These are phyloP conservation scores for Drosophila pseudoobscura DNA, from an alignment of 1,140 invertebrate genomes.

Conservation along the genomic window DNA sequence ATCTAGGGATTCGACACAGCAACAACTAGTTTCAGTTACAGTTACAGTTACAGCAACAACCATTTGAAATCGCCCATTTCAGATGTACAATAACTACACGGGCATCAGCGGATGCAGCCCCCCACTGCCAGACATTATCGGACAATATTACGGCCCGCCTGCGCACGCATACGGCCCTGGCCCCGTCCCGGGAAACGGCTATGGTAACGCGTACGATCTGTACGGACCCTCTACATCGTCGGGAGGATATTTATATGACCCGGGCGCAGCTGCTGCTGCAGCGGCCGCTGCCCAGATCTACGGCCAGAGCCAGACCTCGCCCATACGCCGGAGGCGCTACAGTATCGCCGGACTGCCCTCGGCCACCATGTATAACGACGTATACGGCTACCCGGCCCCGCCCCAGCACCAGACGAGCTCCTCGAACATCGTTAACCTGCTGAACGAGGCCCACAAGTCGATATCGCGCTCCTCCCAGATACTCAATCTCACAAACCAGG, in stretches of 20 bases:
- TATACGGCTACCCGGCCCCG: conserved; percentile 74
- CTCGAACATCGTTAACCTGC: conserved; percentile 79
- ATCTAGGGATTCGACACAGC: conserved; percentile 37
- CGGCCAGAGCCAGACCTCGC: conserved; percentile 64
- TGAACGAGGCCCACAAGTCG: conserved; percentile 83
- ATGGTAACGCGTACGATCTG: conserved; percentile 59
- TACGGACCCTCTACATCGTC: conserved; percentile 61
- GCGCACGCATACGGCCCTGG: conserved; percentile 12
- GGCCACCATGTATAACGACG: conserved; percentile 80
- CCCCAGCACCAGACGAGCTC: conserved; percentile 78
- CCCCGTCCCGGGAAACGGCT: conserved; percentile 36
- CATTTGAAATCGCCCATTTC: conserved; percentile 83
- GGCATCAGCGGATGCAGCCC: conserved; percentile 76
- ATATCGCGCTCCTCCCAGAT: conserved; percentile 83
- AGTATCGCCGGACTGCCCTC: conserved; percentile 82
- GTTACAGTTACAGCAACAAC: conserved; percentile 59
- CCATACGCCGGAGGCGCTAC: conserved; percentile 77
- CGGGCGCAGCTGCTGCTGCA: conserved; percentile 47
- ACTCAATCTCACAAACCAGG: conserved; percentile 75
- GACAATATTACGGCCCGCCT: conserved; percentile 72
- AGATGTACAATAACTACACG: conserved; percentile 83
- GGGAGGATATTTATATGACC: conserved; percentile 45
- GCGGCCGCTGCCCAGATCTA: conserved; percentile 53
- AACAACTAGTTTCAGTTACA: conserved; percentile 40
- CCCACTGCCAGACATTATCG: conserved; percentile 81